Base-by-base conservation (phyloP, 2,797 vertebrate species). In the Spinus pinus region DNA sequence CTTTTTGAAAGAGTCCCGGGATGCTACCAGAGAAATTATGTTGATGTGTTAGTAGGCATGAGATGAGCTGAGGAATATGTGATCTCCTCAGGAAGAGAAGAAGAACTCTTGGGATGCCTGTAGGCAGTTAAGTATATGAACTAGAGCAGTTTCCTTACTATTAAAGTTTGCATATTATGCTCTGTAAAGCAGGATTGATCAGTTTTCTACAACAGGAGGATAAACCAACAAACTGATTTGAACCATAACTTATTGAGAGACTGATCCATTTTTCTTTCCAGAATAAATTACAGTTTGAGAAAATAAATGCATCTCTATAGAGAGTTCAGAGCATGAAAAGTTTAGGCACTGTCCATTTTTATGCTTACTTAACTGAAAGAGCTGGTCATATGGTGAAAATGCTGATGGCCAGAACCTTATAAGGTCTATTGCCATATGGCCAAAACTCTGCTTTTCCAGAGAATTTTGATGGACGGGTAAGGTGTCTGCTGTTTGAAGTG, bases 211-310 rank as follows among this genome's bases (percentile, higher is more conserved):
- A 70, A 56, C 19, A 72, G 50, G 67, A 91, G 17, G 37, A 83
- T 75, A 54, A 50, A 37, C 47, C 69, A 83, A 70, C 44, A 73
- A 83, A 70, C 60, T 60, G 49, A 81, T 93, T 90, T 0, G 0
- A 93, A 56, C 13, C 0, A 0, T 94, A 56, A 49, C 37, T 86
- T 86, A 49, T 0, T 7, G 53, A 81, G 51, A 94, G 11, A 33
- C 51, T 60, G 58, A 79, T 88, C 54, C 0, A 0, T 72, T 88
- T 93, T 77, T 39, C 70, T 95, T 96, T 90, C 89, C 74, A 25
- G 24, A 96, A 89, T 73, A 88, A 95, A 88, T 83, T 91, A 54
- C 75, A 54, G 10, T 74, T 94, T 85, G 69, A 95, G 75, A 81
- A 95, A 93, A 87, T 73, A 93, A 91, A 82, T 85, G 46, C 30